Conservation (phyloP, 2,888 invertebrate species). For the Aelia acuminata region DNA sequence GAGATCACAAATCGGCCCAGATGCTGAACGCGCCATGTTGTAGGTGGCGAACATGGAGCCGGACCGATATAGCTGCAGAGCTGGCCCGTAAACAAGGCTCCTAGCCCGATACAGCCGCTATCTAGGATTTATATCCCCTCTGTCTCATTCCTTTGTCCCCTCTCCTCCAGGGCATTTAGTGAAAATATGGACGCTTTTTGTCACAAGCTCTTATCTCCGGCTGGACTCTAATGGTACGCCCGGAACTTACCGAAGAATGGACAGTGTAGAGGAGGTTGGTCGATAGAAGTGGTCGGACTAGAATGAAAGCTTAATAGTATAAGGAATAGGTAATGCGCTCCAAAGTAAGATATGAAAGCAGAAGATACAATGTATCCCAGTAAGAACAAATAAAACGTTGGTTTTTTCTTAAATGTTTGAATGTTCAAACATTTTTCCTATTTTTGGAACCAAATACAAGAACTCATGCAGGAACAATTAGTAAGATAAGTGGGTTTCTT, state of each 20-base stretch:
- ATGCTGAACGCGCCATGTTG: slow-evolving; percentile 43
- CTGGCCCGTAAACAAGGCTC: background rate
- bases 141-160: background rate
- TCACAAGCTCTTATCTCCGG: slow-evolving; percentile 18
- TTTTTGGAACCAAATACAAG: no score
- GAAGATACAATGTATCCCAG: no score
- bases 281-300: background rate
- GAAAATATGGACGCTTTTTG: slow-evolving; percentile 30
- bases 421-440: no score
- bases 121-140: slow-evolving; percentile 11
- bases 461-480: no score
- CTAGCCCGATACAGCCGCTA: slow-evolving; percentile 46
- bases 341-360: background rate
- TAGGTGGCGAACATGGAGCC: slow-evolving; percentile 42
- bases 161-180: slow-evolving; percentile 16
- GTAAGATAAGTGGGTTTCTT: no score
- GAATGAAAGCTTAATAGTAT: background rate
- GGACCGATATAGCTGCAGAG: slow-evolving; percentile 13
- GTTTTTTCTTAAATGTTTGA: no score
- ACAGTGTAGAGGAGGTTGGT: background rate
- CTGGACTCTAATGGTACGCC: slow-evolving; percentile 2
- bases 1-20: slow-evolving; percentile 44
- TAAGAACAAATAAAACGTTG: no score
- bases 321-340: background rate
- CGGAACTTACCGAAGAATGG: background rate